phyloP scores from a whole-genome alignment of 2,113 vertebrate species.

The Pyxicephalus adspersus region DNA sequence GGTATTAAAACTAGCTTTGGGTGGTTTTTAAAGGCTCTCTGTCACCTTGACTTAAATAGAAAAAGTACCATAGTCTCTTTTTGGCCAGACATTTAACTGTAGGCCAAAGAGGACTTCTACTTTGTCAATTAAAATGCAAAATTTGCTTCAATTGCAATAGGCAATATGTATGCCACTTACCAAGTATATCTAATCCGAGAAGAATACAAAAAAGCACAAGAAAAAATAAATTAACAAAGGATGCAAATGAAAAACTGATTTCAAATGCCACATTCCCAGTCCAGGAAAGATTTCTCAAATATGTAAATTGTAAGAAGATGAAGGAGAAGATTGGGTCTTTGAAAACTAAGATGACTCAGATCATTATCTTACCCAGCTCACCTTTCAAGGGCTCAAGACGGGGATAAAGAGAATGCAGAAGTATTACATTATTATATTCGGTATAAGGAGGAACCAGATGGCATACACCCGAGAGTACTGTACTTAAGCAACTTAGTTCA shows the following conservation, averaged over 20 bases:
- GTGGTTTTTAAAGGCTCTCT: too few relatives aligned
- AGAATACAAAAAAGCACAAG: background rate
- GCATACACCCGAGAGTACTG: conserved; percentile 19
- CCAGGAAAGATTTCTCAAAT: conserved; percentile 19
- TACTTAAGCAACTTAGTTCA: conserved; percentile 17
- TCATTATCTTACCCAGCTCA: conserved; percentile 27
- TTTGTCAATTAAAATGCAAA: too few relatives aligned
- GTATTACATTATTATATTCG: conserved; percentile 28
- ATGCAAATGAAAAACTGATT: conserved; percentile 12
- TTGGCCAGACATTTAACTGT: too few relatives aligned
- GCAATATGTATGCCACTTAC: too few relatives aligned
- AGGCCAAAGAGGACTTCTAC: too few relatives aligned
- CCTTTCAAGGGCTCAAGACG: conserved; percentile 25
- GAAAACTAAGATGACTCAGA: conserved; percentile 32
- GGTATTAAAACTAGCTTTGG: too few relatives aligned
- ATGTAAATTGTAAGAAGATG: conserved; percentile 36
- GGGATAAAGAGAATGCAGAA: conserved; percentile 39
- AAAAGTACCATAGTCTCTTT: too few relatives aligned
- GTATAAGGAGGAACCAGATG: conserved; percentile 36
- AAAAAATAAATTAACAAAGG: background rate
- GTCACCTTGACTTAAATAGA: too few relatives aligned
- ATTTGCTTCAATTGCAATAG: too few relatives aligned
- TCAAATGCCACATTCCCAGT: background rate
- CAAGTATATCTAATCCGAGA: too few relatives aligned
- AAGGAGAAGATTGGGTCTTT: conserved; percentile 14